Base-by-base conservation (phyloP, 1,140 invertebrate species). In the Octopus sinensis region DNA sequence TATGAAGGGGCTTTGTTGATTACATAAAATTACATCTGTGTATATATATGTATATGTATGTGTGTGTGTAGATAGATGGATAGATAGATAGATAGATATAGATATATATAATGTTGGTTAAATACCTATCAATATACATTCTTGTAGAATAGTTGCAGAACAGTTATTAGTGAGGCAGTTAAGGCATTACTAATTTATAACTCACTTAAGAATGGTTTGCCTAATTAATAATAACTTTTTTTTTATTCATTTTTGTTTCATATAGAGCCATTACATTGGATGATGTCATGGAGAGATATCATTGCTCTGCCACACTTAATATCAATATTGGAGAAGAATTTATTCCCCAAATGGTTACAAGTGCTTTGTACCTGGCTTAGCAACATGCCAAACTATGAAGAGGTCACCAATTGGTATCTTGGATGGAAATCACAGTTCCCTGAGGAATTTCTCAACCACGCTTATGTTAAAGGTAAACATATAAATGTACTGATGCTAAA, bases 341-440 rank as follows among this genome's bases (percentile, higher is more conserved):
- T 97, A 91, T 97, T 97, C 85, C 96, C 95, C 0, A 94, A 95
- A 84, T 97, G 96, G 96, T 90, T 96, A 68, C 94, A 95, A 82
- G 88, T 90, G 4, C 89, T 97, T 52, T 94, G 94, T 13, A 88
- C 94, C 17, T 97, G 96, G 96, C 90, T 97, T 0, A 94, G 94
- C 88, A 94, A 95, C 87, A 93, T 87, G 85, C 88, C 89, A 80
- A 91, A 90, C 89, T 96, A 95, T 88, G 93, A 94, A 30, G 95
- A 97, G 91, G 94, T 97, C 1, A 94, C 93, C 0, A 93, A 94
- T 68, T 97, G 96, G 96, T 97, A 96, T 88, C 92, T 93, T 53
- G 95, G 95, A 17, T 98, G 96, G 96, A 96, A 96, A 89, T 84
- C 93, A 6, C 93, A 95, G 91, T 90, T 97, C 53, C 93, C 94